Base-by-base conservation (phyloP, 2,113 vertebrate species). In the Perca flavescens region DNA sequence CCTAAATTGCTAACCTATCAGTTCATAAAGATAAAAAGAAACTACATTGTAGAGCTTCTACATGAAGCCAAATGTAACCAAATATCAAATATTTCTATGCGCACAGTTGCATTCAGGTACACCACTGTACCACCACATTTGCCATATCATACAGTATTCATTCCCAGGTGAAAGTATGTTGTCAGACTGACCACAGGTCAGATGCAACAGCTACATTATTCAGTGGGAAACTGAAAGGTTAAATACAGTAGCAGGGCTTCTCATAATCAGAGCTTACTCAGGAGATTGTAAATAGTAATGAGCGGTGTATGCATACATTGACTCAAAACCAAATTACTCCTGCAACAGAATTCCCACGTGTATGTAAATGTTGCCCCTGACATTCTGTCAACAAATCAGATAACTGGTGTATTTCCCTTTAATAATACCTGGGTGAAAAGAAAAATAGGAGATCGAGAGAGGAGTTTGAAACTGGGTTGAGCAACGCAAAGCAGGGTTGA, bases 361-460 rank as follows among this genome's bases (percentile, higher is more conserved):
- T 31, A 73, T 80, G 73, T 47, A 57, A 78, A 79, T 73, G 25
- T 40, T 62, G 46, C 6, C 34, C 46, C 52, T 61, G 75, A 54
- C 49, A 54, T 87, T 70, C 65, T 54, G 52, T 21, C 36, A 15
- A 65, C 34, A 69, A 60, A 74, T 21, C 61, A 22, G 40, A 74
- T 36, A 10, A 58, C 57, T 61, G 46, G 11, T 57, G 16, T 10
- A 22, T 58, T 53, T 63, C 21, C n/a, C 34, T 65, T 75, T 56
- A 25, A 56, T 52, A 56, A 58, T 7, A 64, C n/a, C 50, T n/a
- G 17, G 5, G 54, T 16, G 52, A 56, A 57, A 77, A 31, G 17
- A 5, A 21, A 63, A 66, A 47, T 14, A 9, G 60, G 34, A 50
- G n/a, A 57, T 7, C 34, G 21, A 54, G 10, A 56, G 22, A 71